phyloP scores from a whole-genome alignment of 2,113 vertebrate species.

The Tachycineta bicolor region DNA sequence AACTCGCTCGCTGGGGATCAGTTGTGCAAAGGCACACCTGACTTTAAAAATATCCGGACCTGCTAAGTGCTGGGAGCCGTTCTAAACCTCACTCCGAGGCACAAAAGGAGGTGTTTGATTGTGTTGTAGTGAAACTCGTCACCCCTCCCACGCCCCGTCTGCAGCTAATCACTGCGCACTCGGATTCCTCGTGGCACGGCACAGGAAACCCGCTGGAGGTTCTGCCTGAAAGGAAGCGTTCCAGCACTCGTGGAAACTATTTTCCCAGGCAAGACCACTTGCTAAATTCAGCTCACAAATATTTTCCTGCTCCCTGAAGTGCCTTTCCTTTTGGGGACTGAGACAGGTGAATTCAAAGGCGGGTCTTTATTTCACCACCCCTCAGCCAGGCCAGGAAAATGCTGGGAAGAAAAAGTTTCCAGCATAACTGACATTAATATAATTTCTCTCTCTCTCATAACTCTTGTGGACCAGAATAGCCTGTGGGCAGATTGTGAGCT shows the following conservation, averaged over 20 bases:
- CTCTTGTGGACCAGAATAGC: no score
- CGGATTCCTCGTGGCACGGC: not conserved
- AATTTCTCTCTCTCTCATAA: not conserved
- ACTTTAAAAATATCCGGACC: not conserved
- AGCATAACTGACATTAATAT: not conserved
- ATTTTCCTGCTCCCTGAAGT: not conserved
- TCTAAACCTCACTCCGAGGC: not conserved
- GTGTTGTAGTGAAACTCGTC: not conserved
- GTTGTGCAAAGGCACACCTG: not conserved
- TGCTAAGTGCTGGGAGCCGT: not conserved
- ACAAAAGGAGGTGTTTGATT: not conserved
- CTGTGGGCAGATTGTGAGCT: not conserved
- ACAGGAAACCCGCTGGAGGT: not conserved
- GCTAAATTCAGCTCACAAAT: not conserved
- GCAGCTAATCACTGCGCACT: not conserved
- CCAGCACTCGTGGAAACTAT: not conserved
- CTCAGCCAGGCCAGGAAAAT: not conserved
- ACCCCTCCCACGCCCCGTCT: not conserved
- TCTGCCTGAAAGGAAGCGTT: not conserved
- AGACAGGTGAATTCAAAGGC: not conserved
- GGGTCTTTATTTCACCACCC: not conserved
- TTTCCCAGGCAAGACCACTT: not conserved
- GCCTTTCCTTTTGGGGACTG: not conserved
- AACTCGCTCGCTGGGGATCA: not conserved
- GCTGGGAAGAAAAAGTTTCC: not conserved